These are phyloP conservation scores for Saguinus imperator DNA, from an alignment of 2,113 vertebrate species.

Conservation along the genomic window DNA sequence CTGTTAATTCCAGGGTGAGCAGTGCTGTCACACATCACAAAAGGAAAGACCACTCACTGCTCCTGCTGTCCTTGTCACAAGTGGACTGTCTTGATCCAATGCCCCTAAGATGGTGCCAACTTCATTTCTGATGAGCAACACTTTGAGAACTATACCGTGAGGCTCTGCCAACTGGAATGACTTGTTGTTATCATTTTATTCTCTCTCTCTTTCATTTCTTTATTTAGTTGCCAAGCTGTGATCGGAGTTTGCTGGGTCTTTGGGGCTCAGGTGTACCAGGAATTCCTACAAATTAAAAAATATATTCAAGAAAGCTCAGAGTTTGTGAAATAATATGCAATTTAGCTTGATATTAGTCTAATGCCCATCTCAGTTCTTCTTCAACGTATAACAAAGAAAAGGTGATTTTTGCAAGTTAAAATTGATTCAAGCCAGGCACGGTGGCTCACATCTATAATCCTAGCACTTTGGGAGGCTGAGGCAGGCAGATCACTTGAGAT, in stretches of 20 bases:
- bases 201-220: constrained; percentile 19
- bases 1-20: neutral
- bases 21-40: neutral
- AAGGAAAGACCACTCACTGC: neutral
- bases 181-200: neutral
- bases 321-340: neutral
- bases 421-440: too few species aligned
- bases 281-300: constrained; percentile 8
- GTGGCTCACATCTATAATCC: neutral
- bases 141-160: neutral
- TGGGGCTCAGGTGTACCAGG: neutral
- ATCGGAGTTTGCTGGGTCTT: neutral
- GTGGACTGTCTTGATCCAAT: neutral
- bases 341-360: neutral
- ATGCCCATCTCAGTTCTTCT: neutral
- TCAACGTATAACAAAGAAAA: neutral
- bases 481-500: neutral
- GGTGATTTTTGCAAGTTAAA: neutral
- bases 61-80: neutral
- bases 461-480: neutral
- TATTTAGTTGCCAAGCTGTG: constrained; percentile 11
- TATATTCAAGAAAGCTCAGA: neutral
- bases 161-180: neutral
- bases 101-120: neutral
- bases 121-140: neutral